Evolutionary conservation across 2,888 invertebrate species (phyloP).

Genomic region (Oconnorella tubifera): DNA sequence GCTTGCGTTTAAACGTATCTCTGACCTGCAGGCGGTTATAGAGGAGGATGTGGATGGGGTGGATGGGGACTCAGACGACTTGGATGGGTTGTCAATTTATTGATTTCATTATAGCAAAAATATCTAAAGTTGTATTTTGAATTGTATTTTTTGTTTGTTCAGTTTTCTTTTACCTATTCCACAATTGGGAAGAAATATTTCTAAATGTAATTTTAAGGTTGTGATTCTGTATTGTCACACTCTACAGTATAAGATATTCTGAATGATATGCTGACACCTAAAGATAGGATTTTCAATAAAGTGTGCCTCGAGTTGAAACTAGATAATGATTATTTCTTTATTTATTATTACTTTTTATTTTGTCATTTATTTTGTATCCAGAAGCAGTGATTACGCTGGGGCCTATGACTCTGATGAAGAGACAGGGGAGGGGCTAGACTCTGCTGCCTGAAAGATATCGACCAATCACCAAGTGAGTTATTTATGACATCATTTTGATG

Average conservation of each 20-base stretch:
- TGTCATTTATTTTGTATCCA: no score
- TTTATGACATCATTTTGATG: no score
- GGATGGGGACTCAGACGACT: slow-evolving; percentile 14
- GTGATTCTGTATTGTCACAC: no score
- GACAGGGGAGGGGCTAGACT: not conserved
- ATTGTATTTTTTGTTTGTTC: not conserved
- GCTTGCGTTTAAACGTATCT: slow-evolving; percentile 80
- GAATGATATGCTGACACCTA: no score
- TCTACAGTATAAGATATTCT: no score
- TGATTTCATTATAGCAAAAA: not conserved
- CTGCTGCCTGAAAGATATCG: not conserved
- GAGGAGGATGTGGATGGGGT: slow-evolving; percentile 61
- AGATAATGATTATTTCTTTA: no score
- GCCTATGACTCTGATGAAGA: not conserved
- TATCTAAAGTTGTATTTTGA: not conserved
- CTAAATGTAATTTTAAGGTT: no score
- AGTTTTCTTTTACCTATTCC: not conserved
- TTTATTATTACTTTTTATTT: no score
- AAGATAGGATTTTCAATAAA: no score
- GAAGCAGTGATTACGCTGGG: not conserved
- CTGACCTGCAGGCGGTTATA: slow-evolving; percentile 86
- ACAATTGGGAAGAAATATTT: not conserved
- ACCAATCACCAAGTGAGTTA: not conserved
- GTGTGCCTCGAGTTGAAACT: no score
- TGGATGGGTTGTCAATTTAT: not conserved